phyloP scores from a whole-genome alignment of 2,797 vertebrate genomes.

The Myoxocephalus aenaeus region DNA sequence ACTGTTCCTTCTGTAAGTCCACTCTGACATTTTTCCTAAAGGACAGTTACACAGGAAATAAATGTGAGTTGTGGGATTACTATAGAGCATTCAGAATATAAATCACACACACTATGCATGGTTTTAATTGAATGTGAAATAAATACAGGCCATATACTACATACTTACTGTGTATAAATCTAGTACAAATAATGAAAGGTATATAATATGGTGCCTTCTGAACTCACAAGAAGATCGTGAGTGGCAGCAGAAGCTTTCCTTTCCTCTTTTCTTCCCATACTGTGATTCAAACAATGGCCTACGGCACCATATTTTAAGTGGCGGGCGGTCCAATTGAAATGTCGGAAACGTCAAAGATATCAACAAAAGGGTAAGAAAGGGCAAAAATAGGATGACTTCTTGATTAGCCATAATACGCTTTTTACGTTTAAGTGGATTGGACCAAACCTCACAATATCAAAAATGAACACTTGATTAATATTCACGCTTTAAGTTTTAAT shows the following conservation, averaged over 20 bases:
- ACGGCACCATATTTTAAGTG: slow-evolving; percentile 66
- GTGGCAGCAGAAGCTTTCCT: neutral
- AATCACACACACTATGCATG: slow-evolving; percentile 15
- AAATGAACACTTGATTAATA: slow-evolving; percentile 73
- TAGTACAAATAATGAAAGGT: slow-evolving; percentile 12
- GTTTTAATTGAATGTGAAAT: slow-evolving; percentile 19
- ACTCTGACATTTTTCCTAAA: slow-evolving; percentile 67
- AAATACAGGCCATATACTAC: neutral
- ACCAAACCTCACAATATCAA: slow-evolving; percentile 61
- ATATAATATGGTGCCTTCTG: neutral
- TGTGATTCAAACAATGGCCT: slow-evolving; percentile 61
- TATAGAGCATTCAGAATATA: slow-evolving; percentile 36
- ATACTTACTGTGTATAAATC: slow-evolving; percentile 2
- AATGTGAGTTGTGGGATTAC: slow-evolving; percentile 43
- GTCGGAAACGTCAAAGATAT: slow-evolving; percentile 68
- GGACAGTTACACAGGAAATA: slow-evolving; percentile 64
- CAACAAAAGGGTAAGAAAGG: slow-evolving; percentile 58
- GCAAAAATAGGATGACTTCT: slow-evolving; percentile 63
- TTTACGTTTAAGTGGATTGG: slow-evolving; percentile 61
- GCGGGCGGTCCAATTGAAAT: slow-evolving; percentile 68
- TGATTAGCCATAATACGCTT: slow-evolving; percentile 69
- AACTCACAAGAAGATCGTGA: slow-evolving; percentile 6
- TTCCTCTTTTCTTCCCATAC: slow-evolving; percentile 25
- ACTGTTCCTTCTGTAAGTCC: slow-evolving; percentile 80
- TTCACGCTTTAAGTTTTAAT: slow-evolving; percentile 72